Base-by-base conservation (phyloP, 2,797 vertebrate species). In the Silurus aristotelis region DNA sequence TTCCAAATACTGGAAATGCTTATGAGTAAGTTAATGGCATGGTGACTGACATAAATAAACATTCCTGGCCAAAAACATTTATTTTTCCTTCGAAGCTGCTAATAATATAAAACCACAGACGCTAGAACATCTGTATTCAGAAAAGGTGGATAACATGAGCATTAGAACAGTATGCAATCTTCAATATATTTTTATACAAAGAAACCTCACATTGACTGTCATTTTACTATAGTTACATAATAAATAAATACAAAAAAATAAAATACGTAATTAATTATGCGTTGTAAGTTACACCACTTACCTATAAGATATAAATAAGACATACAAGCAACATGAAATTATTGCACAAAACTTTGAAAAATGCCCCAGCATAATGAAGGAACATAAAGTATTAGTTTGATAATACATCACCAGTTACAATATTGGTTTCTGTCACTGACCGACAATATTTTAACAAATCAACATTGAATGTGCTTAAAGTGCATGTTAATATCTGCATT, bases 341-440 rank as follows among this genome's bases (percentile, higher is more conserved):
- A 86, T 77, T 86, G 85, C 80, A 86, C 80, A 77, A 83, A 48
- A 77, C 63, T 25, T 86, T 63, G 19, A 63, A 86, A 48, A 77
- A n/a, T 22, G 12, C 7, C 55, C 17, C n/a, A 25, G 77, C 10
- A 7, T 52, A 25, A 78, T 70, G 20, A 76, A 82, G 12, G 15
- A 22, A 46, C 13, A 20, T 20, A 52, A 77, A 38, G 10, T 61
- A 10, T 15, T 55, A 76, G 12, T 76, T 85, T 58, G n/a, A 85
- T 22, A n/a, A 13, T 77, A 82, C 55, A 82, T 61, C 43, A 66
- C 56, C 12, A 68, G 2, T 60, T 46, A 27, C 43, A 66, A 55
- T 68, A 70, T 43, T 52, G 19, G 17, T 2, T 46, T 58, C 25
- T 67, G 48, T 77, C 58, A 83, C 14, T 56, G 20, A 48, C 48